Conservation (phyloP, 1,140 invertebrate genomes). For the Zaprionus taronus region DNA sequence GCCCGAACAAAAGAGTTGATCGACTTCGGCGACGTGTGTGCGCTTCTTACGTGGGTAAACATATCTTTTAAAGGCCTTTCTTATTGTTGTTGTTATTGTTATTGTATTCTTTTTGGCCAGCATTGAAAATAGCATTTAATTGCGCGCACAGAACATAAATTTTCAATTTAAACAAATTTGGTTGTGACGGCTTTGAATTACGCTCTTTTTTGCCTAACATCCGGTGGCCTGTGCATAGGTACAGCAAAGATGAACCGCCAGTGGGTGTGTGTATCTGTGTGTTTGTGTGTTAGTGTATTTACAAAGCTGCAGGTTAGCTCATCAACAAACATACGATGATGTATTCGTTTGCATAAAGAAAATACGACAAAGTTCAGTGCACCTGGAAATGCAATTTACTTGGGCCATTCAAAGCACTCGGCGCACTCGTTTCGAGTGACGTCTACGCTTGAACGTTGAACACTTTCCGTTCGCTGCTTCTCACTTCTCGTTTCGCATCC, state of each 20-base stretch:
- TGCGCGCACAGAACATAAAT: slow-evolving; percentile 47
- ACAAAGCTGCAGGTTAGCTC: slow-evolving; percentile 16
- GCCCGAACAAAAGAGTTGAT: slow-evolving; percentile 53
- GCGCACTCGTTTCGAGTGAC: slow-evolving; percentile 46
- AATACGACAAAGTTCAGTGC: slow-evolving; percentile 59
- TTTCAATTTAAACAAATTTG: slow-evolving; percentile 54
- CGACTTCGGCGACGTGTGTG: slow-evolving; percentile 16
- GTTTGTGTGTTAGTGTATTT: not conserved
- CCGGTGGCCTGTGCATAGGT: slow-evolving; percentile 31
- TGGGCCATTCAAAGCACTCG: slow-evolving; percentile 34
- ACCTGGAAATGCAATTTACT: slow-evolving; percentile 63
- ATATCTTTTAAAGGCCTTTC: not conserved
- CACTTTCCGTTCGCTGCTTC: not conserved
- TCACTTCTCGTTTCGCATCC: not conserved
- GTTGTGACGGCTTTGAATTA: slow-evolving; percentile 18
- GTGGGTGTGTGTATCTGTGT: not conserved
- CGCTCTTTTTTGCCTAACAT: slow-evolving; percentile 33
- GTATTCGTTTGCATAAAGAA: not conserved
- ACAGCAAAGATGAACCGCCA: not conserved
- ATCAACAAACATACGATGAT: slow-evolving; percentile 9
- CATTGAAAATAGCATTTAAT: slow-evolving; percentile 60
- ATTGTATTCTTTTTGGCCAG: slow-evolving; percentile 19
- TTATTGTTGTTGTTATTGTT: slow-evolving; percentile 1
- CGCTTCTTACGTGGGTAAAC: slow-evolving; percentile 27
- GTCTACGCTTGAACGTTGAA: slow-evolving; percentile 12